Evolutionary conservation across 2,888 invertebrate genomes (phyloP), one percentile per base, ranked within the genome.

Genomic region (Chrysomela aeneicollis): DNA sequence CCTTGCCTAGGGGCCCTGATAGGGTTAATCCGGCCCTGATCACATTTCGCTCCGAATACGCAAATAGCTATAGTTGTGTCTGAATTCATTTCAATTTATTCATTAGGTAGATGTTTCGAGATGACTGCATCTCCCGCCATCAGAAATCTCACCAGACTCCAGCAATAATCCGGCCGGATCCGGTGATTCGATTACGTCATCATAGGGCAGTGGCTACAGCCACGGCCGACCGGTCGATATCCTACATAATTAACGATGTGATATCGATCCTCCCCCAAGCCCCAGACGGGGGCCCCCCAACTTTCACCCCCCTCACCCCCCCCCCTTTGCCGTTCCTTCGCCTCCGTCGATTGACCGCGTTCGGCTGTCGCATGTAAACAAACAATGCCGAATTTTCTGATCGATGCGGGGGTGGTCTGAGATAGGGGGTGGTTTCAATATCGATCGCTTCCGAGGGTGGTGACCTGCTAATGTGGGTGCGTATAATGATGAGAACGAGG

Each of bases 211-310:
- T 77, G 77, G 78, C 78, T 78, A 78, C 76, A 77, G 76, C 77
- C 77, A 76, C 74, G 72, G 42, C 72, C 72, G 75, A 73, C 73
- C 77, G 80, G 78, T 81, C 81, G 80, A 81, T 81, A 79, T 74
- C 76, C 75, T 81, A 80, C 80, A 81, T 81, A 81, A 81, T 81
- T 81, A 81, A 81, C 81, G 80, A 80, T 80, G 80, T 79, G 78
- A 79, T 81, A 81, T 81, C 80, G 81, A 80, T 78, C 35, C 35
- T 9, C 35, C 12, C 35, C 10, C 10, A 69, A 71, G 70, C 67
- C 46, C 53, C 68, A 68, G 68, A 68, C 68, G 60, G 35, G 55
- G 51, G 50, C 15, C 50, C 32, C 47, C 49, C 30, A 32, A 22
- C n/a, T n/a, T 26, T 26, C 3, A 26, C 35, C 42, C 59, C 42